phyloP scores from a whole-genome alignment of 2,113 vertebrate genomes.

The Phalacrocorax aristotelis region DNA sequence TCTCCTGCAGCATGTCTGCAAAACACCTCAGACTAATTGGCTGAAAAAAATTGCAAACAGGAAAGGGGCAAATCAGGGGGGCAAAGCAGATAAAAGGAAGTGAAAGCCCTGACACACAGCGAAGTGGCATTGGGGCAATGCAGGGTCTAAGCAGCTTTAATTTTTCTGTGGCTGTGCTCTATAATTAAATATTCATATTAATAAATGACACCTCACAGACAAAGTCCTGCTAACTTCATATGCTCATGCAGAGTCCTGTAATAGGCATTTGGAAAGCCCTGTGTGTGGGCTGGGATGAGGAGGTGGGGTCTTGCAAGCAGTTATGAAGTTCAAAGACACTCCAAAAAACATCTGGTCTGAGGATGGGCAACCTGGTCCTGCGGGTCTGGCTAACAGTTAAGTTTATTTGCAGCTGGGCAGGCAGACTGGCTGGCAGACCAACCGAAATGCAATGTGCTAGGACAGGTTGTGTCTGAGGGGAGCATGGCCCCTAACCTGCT shows the following conservation, averaged over 20 bases:
- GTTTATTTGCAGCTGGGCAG: neutral
- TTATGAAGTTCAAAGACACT: neutral
- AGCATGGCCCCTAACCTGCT: rapidly evolving
- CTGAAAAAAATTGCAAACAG: neutral
- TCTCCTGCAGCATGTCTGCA: rapidly evolving
- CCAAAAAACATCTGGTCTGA: neutral
- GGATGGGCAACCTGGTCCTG: neutral
- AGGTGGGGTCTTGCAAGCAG: neutral
- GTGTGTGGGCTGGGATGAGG: rapidly evolving
- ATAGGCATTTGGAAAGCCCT: neutral
- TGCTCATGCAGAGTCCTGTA: neutral
- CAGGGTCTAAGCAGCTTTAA: neutral
- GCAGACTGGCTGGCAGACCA: neutral
- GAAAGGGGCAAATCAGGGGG: neutral
- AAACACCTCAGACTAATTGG: neutral
- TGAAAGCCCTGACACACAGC: neutral
- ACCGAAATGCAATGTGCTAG: neutral
- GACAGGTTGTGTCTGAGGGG: neutral
- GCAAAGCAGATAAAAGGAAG: neutral
- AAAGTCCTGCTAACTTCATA: neutral
- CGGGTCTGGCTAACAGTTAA: neutral
- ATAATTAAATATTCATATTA: neutral
- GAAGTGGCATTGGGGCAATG: rapidly evolving
- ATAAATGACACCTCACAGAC: neutral
- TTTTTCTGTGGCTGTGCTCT: neutral